Conservation (phyloP, 2,888 invertebrate species). For the Yponomeuta evonymella region DNA sequence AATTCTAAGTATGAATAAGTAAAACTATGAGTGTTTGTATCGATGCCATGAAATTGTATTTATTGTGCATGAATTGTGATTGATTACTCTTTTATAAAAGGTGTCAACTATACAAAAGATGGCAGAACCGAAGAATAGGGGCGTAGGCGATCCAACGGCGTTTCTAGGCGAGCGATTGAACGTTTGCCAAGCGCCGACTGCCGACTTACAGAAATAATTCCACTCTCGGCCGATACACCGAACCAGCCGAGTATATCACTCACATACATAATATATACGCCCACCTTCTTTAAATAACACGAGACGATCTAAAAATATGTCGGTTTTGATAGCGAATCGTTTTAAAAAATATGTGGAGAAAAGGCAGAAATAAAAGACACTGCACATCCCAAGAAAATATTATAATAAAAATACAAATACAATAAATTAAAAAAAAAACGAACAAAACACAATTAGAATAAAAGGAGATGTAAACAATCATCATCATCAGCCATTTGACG, state of each 20-base stretch:
- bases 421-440: neutral
- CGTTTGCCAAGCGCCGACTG: slow-evolving; percentile 48
- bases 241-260: neutral
- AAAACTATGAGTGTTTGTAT: neutral
- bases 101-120: neutral
- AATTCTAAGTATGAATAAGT: too few relatives aligned
- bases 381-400: too few relatives aligned
- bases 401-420: too few relatives aligned
- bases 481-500: too few relatives aligned
- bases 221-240: slow-evolving; percentile 33
- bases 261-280: neutral
- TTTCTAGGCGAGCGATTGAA: slow-evolving; percentile 23
- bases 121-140: slow-evolving; percentile 12
- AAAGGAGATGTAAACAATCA: too few relatives aligned
- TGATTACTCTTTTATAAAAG: neutral
- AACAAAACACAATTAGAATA: too few relatives aligned
- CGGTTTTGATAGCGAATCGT: neutral
- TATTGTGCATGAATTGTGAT: neutral
- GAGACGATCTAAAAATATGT: neutral
- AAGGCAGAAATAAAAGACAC: too few relatives aligned
- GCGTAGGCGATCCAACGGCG: slow-evolving; percentile 42
- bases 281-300: neutral
- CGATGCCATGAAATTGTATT: neutral
- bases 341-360: too few relatives aligned
- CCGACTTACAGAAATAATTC: slow-evolving; percentile 63